phyloP scores from a whole-genome alignment of 2,797 vertebrate genomes.

The Falco rusticolus region DNA sequence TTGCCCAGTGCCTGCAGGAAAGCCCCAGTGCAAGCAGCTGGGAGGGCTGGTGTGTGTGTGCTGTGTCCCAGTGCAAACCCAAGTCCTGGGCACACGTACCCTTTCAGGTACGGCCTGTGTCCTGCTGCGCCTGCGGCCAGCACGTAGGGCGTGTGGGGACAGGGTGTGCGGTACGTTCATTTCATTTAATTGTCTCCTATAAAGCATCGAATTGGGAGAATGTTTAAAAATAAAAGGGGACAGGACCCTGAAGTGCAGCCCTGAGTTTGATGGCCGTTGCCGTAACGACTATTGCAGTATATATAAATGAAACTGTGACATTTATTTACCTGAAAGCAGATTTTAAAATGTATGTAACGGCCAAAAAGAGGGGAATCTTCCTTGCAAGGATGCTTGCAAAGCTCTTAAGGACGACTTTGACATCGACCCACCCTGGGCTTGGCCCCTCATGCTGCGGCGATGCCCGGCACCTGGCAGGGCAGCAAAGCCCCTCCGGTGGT shows the following conservation, averaged over 20 bases:
- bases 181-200: fast-evolving
- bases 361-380: too few species aligned
- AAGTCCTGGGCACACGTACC: background rate
- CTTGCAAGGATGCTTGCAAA: too few species aligned
- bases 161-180: background rate
- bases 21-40: background rate
- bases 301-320: fast-evolving
- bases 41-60: too few species aligned
- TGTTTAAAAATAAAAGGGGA: background rate
- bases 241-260: background rate
- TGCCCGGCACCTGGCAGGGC: too few species aligned
- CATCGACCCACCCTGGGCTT: too few species aligned
- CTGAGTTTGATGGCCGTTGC: background rate
- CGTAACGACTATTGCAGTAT: background rate
- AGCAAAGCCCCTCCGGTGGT: too few species aligned
- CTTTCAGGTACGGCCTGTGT: background rate
- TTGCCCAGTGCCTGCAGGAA: background rate
- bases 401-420: too few species aligned
- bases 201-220: background rate
- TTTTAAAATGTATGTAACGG: too few species aligned
- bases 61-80: background rate
- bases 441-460: too few species aligned
- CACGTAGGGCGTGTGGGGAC: background rate
- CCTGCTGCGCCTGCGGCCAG: background rate
- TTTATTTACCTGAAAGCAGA: background rate